Evolutionary conservation across 2,113 vertebrate species (phyloP), one percentile per base, ranked within the genome.

Genomic region (Garra rufa): DNA sequence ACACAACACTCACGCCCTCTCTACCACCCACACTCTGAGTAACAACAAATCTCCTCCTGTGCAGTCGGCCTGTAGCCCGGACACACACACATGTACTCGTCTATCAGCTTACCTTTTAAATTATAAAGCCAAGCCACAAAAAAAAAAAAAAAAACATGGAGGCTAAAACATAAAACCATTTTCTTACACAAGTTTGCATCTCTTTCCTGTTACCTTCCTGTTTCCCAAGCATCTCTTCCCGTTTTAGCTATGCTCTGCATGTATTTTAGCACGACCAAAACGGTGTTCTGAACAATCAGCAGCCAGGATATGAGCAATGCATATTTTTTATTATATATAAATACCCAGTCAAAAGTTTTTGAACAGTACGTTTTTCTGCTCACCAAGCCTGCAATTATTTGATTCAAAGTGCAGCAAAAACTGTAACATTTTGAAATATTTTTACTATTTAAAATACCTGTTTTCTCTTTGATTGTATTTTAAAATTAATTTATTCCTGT

Each of bases 131-230:
- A 90, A 89, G 91, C 91, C 91, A 89, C 89, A 65, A 61, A 52
- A 93, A 92, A 92, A 90, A 90, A 89, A 88, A 65, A 61, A 52
- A 93, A 92, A 92, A 90, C 91, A 92, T 71, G 89, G 89, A 91
- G 89, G 57, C 24, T 79, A n/a, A 71, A 5, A 74, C 52, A 74
- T n/a, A 30, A 34, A 61, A 67, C 73, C 34, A 65, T 15, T 59
- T 15, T 61, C 43, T 81, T 81, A 14, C 59, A 19, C 46, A 77
- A 57, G 34, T 59, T 77, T 17, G 73, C 24, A 17, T 41, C 30
- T 59, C 50, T 77, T 77, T 50, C 34, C 6, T n/a, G n/a, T n/a
- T n/a, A n/a, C n/a, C n/a, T n/a, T n/a, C n/a, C n/a, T n/a, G n/a
- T n/a, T 70, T 70, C 77, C n/a, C 38, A 78, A 26, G 73, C 24